phyloP scores from a whole-genome alignment of 2,797 vertebrate species.

The Falco berigora region DNA sequence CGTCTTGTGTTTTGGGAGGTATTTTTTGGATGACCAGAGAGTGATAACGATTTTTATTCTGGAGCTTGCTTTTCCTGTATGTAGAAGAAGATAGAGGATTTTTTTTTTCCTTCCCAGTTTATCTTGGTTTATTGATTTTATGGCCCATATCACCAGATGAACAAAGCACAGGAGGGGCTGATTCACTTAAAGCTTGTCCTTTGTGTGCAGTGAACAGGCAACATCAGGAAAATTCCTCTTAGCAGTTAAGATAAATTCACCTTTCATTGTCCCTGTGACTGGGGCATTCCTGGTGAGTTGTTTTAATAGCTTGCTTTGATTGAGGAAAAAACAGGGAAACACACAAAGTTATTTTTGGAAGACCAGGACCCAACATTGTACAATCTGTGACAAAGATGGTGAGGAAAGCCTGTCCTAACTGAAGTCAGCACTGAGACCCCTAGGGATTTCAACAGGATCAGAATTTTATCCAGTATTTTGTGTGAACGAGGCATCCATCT shows the following conservation, averaged over 20 bases:
- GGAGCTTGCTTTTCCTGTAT: background rate
- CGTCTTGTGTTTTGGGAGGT: background rate
- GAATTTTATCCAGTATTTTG: background rate
- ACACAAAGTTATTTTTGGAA: background rate
- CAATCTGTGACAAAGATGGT: background rate
- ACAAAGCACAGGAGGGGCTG: background rate
- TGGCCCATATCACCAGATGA: rapidly evolving
- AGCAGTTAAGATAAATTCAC: background rate
- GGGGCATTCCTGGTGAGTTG: background rate
- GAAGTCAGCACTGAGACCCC: background rate
- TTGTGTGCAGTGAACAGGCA: background rate
- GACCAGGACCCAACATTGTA: background rate
- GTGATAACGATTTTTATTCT: background rate
- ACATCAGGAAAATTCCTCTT: background rate
- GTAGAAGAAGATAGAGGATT: background rate
- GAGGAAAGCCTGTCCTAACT: background rate
- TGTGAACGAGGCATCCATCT: background rate
- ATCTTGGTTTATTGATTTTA: background rate
- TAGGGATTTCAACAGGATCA: background rate
- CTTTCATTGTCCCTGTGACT: background rate
- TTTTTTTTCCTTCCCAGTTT: background rate
- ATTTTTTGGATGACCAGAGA: background rate
- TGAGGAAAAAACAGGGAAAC: background rate
- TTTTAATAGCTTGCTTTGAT: background rate
- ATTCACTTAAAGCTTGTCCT: background rate